Evolutionary conservation across 2,888 invertebrate species (phyloP).

Genomic region (Acrobasis repandana): DNA sequence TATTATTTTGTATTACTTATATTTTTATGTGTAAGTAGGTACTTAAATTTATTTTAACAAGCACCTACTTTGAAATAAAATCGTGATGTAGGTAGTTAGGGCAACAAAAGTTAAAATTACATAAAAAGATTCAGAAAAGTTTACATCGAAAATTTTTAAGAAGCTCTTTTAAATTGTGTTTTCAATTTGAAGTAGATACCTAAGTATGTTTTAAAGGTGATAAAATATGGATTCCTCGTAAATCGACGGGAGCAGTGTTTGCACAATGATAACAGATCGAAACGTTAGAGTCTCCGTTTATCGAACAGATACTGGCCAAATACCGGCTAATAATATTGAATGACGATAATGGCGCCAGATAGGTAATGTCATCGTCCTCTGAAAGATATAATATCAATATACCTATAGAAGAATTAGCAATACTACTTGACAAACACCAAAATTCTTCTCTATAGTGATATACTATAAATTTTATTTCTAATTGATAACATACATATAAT

Average conservation of each 20-base stretch:
- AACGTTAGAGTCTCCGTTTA: constrained; percentile 36
- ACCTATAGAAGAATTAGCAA: no score
- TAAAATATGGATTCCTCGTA: constrained; percentile 23
- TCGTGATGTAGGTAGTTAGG: no score
- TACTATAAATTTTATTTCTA: no score
- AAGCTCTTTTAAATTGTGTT: not conserved
- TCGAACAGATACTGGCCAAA: constrained; percentile 39
- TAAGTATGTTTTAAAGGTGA: constrained; percentile 24
- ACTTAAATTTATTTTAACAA: no score
- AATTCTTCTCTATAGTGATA: no score
- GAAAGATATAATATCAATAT: not conserved
- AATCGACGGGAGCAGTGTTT: constrained; percentile 39
- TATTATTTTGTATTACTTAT: no score
- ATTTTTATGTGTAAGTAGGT: no score
- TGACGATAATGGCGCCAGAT: constrained; percentile 49
- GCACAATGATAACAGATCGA: constrained; percentile 33
- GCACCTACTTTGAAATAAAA: no score
- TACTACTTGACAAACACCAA: no score
- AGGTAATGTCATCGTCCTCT: not conserved
- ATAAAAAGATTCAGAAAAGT: not conserved
- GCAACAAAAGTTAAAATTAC: no score
- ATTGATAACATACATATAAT: no score
- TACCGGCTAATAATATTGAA: constrained; percentile 49
- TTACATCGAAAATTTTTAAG: not conserved
- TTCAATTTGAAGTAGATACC: constrained; percentile 15